Evolutionary conservation across 1,140 invertebrate species (phyloP), one percentile per base, ranked within the genome.

Genomic region (Mercenaria mercenaria): DNA sequence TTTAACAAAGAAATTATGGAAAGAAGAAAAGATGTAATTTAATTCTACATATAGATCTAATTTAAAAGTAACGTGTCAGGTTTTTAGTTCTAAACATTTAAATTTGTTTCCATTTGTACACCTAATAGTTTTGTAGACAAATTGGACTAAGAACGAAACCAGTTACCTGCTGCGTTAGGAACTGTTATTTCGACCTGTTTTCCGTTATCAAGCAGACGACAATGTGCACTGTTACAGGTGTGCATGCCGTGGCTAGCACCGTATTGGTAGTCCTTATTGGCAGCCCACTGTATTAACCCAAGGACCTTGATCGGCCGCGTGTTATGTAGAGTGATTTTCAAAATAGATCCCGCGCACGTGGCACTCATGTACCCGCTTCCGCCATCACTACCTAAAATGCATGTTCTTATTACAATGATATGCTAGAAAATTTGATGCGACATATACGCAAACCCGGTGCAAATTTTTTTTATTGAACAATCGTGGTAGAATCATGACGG

Each of bases 241-340:
- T 43, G 79, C 94, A 94, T 94, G 43, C 43, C 84, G 43, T 90
- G 90, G 18, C 64, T 77, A 34, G 56, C 52, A 1, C n/a, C 34
- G 91, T 93, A 94, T 41, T 86, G 69, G 11, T 34, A 32, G 37
- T 61, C 84, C 0, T 90, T 67, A 34, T 84, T 80, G 18, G 92
- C 93, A 15, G 94, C 92, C 91, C 91, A 94, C 85, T 94, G 92
- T 29, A 94, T 26, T 37, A 91, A 83, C 18, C 67, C 83, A 20
- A 94, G n/a, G 56, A 93, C 93, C 13, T 34, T 61, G 56, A 94
- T 89, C 0, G 77, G 56, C 88, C 93, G 91, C 23, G 91, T 92
- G 72, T 90, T 94, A 59, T 93, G 91, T 4, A 94, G 80, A 50
- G 26, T 77, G 32, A 94, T 92, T 47, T 69, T 88, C 29, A 94